These are phyloP conservation scores for Aegithalos caudatus DNA, from an alignment of 2,113 vertebrate species.

Conservation along the genomic window DNA sequence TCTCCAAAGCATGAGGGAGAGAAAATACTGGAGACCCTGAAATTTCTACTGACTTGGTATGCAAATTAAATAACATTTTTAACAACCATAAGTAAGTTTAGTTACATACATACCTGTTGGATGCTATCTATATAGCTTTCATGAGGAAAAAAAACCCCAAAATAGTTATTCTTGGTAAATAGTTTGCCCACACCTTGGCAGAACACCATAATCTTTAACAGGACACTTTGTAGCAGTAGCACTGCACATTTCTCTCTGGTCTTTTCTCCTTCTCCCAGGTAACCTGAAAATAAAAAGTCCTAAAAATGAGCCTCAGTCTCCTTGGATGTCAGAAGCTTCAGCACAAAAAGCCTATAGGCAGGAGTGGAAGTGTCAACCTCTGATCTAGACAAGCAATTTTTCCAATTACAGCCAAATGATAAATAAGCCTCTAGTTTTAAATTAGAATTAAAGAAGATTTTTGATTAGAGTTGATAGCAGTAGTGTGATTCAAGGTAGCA, in stretches of 20 bases:
- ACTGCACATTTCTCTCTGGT: neutral
- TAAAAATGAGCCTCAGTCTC: neutral
- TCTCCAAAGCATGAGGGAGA: neutral
- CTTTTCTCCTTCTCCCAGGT: neutral
- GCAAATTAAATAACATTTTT: neutral
- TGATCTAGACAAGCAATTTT: neutral
- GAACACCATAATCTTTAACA: neutral
- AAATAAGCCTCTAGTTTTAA: neutral
- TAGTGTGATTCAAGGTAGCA: neutral
- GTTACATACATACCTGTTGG: neutral
- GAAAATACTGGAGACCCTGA: neutral
- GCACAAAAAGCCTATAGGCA: neutral
- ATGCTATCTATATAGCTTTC: neutral
- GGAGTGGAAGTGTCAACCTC: neutral
- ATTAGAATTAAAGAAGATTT: neutral
- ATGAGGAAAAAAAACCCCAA: fast-evolving
- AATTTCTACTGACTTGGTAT: neutral
- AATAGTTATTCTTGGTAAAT: neutral
- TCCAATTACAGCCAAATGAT: neutral
- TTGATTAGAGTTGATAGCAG: neutral
- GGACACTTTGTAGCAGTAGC: neutral
- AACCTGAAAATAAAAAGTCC: neutral
- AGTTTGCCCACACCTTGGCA: neutral
- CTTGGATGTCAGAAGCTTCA: neutral
- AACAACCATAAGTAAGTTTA: neutral